Conservation (phyloP, 1,140 invertebrate genomes). For the Sogatella furcifera region DNA sequence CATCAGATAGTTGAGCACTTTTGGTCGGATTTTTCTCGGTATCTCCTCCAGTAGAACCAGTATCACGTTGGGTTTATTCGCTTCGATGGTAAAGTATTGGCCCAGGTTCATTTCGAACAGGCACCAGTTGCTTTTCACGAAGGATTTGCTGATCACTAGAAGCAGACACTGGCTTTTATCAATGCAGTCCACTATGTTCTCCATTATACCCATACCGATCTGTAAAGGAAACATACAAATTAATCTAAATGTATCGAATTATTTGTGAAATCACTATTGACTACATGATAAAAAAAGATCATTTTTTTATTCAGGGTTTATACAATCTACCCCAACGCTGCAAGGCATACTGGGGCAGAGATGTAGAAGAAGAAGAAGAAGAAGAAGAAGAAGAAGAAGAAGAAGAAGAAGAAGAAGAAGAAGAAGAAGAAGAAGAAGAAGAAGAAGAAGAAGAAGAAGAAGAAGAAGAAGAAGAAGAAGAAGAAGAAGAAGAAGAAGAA, state of each 20-base stretch:
- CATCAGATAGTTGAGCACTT: conserved; percentile 49
- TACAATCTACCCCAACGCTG: too few species aligned
- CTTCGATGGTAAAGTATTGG: conserved; percentile 48
- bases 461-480: too few species aligned
- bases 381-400: too few species aligned
- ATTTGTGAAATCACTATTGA: not conserved
- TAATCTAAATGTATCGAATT: conserved; percentile 17
- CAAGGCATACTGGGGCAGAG: too few species aligned
- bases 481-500: too few species aligned
- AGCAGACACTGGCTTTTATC: conserved; percentile 45
- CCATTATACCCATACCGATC: conserved; percentile 46
- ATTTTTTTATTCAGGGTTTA: too few species aligned
- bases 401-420: too few species aligned
- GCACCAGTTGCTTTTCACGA: conserved; percentile 50
- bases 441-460: too few species aligned
- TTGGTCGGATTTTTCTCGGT: conserved; percentile 41
- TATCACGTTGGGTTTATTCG: conserved; percentile 44
- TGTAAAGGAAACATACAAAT: conserved; percentile 24
- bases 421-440: too few species aligned
- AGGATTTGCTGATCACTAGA: conserved; percentile 44
- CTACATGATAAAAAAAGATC: too few species aligned
- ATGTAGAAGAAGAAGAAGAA: too few species aligned
- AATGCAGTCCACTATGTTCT: conserved; percentile 53
- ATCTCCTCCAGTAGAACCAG: conserved; percentile 50
- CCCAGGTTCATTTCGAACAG: conserved; percentile 54